Base-by-base conservation (phyloP, 2,888 invertebrate species). In the Mythimna vitellina region DNA sequence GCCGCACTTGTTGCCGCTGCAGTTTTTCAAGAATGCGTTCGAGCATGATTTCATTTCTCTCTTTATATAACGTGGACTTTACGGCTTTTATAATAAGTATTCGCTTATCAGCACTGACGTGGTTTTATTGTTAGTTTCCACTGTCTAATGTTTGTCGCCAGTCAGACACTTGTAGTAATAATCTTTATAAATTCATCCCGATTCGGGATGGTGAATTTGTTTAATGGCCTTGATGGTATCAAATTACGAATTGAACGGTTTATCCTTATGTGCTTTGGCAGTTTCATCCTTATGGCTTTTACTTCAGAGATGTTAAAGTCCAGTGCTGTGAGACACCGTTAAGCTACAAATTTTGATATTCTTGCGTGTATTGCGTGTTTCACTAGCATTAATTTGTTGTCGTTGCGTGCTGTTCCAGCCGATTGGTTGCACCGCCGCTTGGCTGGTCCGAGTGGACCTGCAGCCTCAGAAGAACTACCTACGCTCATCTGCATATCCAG, bases 391-490 rank as follows among this genome's bases (percentile, higher is more conserved):
- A 90, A 89, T 91, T 90, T 76, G 76, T 80, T 70, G 58, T 71
- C 65, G 74, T 87, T 89, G 91, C 92, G 90, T 92, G 92, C 80
- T 68, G 93, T 93, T 93, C 90, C 89, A 88, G 81, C 65, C 87
- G 92, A 94, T 93, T 90, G 88, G 87, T 73, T 69, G 87, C 88
- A 78, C 83, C 83, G 64, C 67, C 70, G 73, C 86, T 88, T 87
- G 84, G 76, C 73, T 86, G 85, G 84, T 84, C 82, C 85, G 82
- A 85, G 84, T 87, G 88, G 87, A 89, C 88, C 88, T 87, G 80
- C 88, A 86, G 86, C 85, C 80, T 88, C 90, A 83, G 74, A 82
- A 85, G 83, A 89, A 89, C 81, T 86, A 85, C 87, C 80, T 84
- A 78, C 76, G 73, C 75, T 83, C 84, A 90, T 92, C 89, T 89